Evolutionary conservation across 2,888 invertebrate species (phyloP).

Genomic region (Lordiphosa andalusiaca): DNA sequence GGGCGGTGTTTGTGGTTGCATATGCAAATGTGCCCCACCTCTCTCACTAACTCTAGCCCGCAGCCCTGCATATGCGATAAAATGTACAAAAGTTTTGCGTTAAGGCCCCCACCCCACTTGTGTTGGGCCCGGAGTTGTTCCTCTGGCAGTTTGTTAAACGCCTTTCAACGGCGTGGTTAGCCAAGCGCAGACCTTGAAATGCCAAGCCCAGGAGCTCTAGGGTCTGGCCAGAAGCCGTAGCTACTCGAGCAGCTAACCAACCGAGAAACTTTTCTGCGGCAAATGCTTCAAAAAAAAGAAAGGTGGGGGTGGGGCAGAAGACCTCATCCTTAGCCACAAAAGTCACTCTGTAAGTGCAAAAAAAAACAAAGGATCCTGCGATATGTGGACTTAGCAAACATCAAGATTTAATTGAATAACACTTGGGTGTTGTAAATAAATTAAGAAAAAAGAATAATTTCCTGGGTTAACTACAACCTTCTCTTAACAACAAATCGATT

Average conservation of each 20-base stretch:
- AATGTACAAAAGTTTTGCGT: conserved; percentile 65
- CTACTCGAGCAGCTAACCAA: conserved; percentile 54
- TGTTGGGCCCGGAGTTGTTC: conserved; percentile 50
- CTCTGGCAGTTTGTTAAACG: conserved; percentile 68
- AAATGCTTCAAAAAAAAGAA: conserved; percentile 39
- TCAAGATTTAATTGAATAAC: conserved; percentile 66
- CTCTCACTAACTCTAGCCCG: conserved; percentile 11
- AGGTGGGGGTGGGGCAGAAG: background rate
- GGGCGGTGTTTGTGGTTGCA: conserved; percentile 55
- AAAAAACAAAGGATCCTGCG: background rate
- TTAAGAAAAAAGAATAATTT: background rate
- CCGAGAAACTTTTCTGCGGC: conserved; percentile 57
- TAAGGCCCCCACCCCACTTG: conserved; percentile 59
- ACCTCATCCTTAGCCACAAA: conserved; percentile 43
- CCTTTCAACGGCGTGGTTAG: conserved; percentile 72
- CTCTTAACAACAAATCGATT: conserved; percentile 25
- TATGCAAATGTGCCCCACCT: conserved; percentile 58
- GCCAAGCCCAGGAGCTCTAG: conserved; percentile 19
- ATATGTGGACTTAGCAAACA: conserved; percentile 69
- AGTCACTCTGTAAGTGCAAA: conserved; percentile 53
- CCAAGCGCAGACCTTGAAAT: conserved; percentile 69
- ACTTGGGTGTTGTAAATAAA: conserved; percentile 18
- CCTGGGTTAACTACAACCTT: conserved; percentile 3
- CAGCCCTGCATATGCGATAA: conserved; percentile 45
- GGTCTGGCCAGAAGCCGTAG: conserved; percentile 33